Evolutionary conservation across 2,113 vertebrate species (phyloP).

Genomic region (Lasiurus borealis): DNA sequence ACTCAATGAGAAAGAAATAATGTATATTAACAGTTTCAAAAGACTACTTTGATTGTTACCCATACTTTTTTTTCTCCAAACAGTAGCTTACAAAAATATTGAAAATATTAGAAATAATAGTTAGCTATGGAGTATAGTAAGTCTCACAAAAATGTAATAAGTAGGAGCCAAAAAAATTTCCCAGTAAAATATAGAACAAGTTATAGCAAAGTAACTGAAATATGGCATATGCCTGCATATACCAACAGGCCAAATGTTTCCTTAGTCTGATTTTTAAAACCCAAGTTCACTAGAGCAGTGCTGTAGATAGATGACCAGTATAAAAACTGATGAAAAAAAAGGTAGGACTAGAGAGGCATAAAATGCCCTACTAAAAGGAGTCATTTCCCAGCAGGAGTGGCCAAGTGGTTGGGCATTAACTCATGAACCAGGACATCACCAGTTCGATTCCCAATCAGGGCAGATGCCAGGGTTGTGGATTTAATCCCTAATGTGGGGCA

Average conservation of each 20-base stretch:
- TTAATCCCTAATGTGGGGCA: neutral
- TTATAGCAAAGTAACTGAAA: neutral
- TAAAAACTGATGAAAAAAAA: neutral
- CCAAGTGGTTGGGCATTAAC: neutral
- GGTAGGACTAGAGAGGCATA: neutral
- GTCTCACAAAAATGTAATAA: neutral
- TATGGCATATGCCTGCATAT: too few relatives aligned
- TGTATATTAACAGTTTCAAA: slow-evolving; percentile 17
- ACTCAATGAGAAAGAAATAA: neutral
- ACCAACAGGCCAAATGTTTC: neutral
- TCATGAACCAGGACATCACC: neutral
- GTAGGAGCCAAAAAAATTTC: neutral
- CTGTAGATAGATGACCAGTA: neutral
- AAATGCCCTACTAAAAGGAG: neutral
- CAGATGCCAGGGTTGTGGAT: neutral
- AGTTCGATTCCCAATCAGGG: neutral
- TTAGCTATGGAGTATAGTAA: neutral
- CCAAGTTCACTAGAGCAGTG: neutral
- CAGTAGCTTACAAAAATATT: neutral
- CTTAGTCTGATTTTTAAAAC: neutral
- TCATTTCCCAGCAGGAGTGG: too few relatives aligned
- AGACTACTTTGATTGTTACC: neutral
- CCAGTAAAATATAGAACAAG: neutral
- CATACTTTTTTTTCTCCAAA: neutral
- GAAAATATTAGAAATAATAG: slow-evolving; percentile 29